Conservation (phyloP, 2,888 invertebrate species). For the Listrodromus nycthemerus region DNA sequence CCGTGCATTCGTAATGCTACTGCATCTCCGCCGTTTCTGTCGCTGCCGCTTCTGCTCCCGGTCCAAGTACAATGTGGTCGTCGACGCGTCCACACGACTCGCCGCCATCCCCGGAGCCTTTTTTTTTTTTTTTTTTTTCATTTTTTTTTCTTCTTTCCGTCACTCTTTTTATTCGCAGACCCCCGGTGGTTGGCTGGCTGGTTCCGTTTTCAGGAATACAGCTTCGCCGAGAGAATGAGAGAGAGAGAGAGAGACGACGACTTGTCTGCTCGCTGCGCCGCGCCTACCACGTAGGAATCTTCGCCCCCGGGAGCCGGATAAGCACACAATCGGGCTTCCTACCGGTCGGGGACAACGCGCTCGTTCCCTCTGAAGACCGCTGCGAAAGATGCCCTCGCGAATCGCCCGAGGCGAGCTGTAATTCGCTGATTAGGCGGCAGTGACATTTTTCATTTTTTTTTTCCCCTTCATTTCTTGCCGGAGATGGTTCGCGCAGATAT, state of each 20-base stretch:
- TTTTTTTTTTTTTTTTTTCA: not conserved
- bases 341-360: constrained; percentile 35
- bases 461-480: constrained; percentile 62
- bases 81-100: constrained; percentile 62
- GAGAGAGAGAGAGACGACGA: constrained; percentile 5
- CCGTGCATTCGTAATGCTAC: constrained; percentile 52
- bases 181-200: constrained; percentile 54
- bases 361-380: constrained; percentile 50
- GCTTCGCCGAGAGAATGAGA: constrained; percentile 24
- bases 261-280: constrained; percentile 37
- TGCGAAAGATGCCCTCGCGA: constrained; percentile 15
- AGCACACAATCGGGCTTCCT: constrained; percentile 65
- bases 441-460: constrained; percentile 51
- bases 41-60: constrained; percentile 32
- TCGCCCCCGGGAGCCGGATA: constrained; percentile 51
- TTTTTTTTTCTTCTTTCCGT: constrained; percentile 51
- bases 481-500: constrained; percentile 53
- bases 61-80: constrained; percentile 62
- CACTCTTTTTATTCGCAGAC: constrained; percentile 77
- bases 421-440: constrained; percentile 56
- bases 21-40: constrained; percentile 44
- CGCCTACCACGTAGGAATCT: constrained; percentile 53
- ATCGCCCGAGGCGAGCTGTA: constrained; percentile 46
- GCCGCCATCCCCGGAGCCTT: constrained; percentile 31
- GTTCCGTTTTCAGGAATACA: constrained; percentile 59